A percentile compares a stretch with the other conserved stretches of the same genome.
Evolutionary conservation across 2,888 invertebrate species (phyloP).

Genomic region (Hypomecis atomaria): DNA sequence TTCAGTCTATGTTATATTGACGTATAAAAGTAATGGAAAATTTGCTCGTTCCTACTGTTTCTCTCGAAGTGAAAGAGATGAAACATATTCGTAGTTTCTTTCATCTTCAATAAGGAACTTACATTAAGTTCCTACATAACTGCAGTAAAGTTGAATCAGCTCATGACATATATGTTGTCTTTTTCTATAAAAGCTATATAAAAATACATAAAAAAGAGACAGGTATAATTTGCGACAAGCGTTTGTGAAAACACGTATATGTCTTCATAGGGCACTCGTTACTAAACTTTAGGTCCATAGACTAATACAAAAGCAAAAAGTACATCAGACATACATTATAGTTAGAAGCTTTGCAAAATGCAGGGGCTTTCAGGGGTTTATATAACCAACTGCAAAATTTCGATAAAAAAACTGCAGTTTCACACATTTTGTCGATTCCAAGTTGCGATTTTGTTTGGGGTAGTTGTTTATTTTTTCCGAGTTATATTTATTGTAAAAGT

Average conservation of each 20-base stretch:
- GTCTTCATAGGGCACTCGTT: conserved; percentile 23
- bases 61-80: too few relatives aligned
- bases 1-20: too few relatives aligned
- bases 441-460: too few relatives aligned
- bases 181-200: conserved; percentile 8
- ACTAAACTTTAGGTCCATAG: conserved; percentile 30
- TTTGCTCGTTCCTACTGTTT: too few relatives aligned
- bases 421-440: too few relatives aligned
- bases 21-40: too few relatives aligned
- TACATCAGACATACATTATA: conserved; percentile 20
- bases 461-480: too few relatives aligned
- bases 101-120: too few relatives aligned
- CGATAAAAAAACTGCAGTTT: too few relatives aligned
- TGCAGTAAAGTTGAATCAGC: not conserved
- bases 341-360: conserved; percentile 32
- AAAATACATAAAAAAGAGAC: conserved; percentile 18
- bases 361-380: not conserved
- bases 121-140: too few relatives aligned
- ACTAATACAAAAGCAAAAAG: conserved; percentile 22
- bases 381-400: too few relatives aligned
- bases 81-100: not conserved
- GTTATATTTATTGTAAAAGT: too few relatives aligned
- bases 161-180: not conserved
- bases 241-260: conserved; percentile 17
- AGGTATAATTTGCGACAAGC: conserved; percentile 15